phyloP scores from a whole-genome alignment of 2,888 invertebrate species.

The Steinernema scapterisci region DNA sequence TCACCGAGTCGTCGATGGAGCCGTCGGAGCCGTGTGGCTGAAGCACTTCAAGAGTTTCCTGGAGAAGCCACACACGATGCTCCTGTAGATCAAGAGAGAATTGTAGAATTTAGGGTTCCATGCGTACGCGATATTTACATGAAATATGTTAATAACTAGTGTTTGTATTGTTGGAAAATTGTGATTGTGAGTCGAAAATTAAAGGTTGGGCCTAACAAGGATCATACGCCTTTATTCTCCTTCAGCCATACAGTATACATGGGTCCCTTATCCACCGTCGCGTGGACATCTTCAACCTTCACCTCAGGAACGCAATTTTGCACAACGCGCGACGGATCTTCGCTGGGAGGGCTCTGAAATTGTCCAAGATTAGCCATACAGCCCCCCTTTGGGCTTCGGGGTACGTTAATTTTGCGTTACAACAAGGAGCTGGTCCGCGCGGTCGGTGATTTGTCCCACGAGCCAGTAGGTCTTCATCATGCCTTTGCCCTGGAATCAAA shows the following conservation, averaged over 20 bases:
- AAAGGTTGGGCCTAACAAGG: not conserved
- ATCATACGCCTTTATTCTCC: slow-evolving; percentile 33
- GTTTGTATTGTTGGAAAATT: not conserved
- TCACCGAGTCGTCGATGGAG: slow-evolving; percentile 96
- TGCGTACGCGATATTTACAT: not conserved
- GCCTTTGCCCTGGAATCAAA: slow-evolving; percentile 2
- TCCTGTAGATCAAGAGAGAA: slow-evolving; percentile 74
- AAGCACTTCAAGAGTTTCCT: slow-evolving; percentile 83
- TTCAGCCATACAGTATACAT: slow-evolving; percentile 5
- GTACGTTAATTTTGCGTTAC: not conserved
- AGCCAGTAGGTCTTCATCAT: slow-evolving; percentile 23
- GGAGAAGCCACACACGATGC: slow-evolving; percentile 91
- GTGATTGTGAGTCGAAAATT: slow-evolving; percentile 19
- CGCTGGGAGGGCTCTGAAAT: not conserved
- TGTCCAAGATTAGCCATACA: not conserved
- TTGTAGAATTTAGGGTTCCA: slow-evolving; percentile 11
- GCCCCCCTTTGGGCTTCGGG: not conserved
- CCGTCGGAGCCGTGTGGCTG: slow-evolving; percentile 95
- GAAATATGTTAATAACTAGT: slow-evolving; percentile 24
- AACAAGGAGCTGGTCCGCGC: not conserved
- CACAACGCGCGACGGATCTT: not conserved
- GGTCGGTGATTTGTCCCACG: not conserved
- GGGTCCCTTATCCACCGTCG: not conserved
- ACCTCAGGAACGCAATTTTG: not conserved
- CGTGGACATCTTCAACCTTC: not conserved